Conservation (phyloP, 2,888 invertebrate species). For the Ptycholaimellus sp. region DNA sequence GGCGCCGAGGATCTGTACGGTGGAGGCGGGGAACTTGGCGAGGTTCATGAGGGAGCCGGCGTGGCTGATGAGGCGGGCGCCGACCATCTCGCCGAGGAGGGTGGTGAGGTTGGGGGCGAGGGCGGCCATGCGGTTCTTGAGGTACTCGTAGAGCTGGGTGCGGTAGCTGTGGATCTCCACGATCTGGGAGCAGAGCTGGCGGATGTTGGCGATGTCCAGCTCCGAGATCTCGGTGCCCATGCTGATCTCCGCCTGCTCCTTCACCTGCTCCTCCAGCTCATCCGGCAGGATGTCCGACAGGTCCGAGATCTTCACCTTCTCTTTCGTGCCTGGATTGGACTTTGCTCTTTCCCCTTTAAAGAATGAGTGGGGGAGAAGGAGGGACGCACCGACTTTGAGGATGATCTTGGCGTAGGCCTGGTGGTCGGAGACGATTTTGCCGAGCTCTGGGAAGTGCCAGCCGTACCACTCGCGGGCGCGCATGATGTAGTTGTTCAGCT, state of each 20-base stretch:
- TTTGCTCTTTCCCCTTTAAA: not conserved
- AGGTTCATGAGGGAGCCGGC: slow-evolving; percentile 72
- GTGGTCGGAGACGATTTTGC: slow-evolving; percentile 83
- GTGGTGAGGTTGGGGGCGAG: slow-evolving; percentile 91
- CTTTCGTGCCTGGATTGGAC: slow-evolving; percentile 44
- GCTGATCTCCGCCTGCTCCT: slow-evolving; percentile 87
- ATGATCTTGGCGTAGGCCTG: slow-evolving; percentile 51
- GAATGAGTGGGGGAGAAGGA: not conserved
- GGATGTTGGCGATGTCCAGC: slow-evolving; percentile 75
- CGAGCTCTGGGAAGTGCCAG: slow-evolving; percentile 96
- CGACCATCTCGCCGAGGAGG: slow-evolving; percentile 82
- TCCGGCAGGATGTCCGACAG: slow-evolving; percentile 73
- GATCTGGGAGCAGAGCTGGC: slow-evolving; percentile 72
- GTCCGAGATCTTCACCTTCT: slow-evolving; percentile 56
- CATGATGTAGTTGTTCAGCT: slow-evolving; percentile 94
- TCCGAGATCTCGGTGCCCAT: slow-evolving; percentile 98
- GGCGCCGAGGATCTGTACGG: slow-evolving; percentile 87
- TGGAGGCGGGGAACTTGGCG: slow-evolving; percentile 91
- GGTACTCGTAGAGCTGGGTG: slow-evolving; percentile 62
- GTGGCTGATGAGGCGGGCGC: slow-evolving; percentile 81
- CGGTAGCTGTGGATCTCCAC: slow-evolving; percentile 63
- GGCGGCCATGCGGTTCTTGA: slow-evolving; percentile 88
- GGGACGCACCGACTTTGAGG: slow-evolving; percentile 28
- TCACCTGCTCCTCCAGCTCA: slow-evolving; percentile 69
- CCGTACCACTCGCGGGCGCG: slow-evolving; percentile 82